These are phyloP conservation scores for Luperina nickerlii DNA, from an alignment of 2,888 invertebrate species.

Conservation along the genomic window DNA sequence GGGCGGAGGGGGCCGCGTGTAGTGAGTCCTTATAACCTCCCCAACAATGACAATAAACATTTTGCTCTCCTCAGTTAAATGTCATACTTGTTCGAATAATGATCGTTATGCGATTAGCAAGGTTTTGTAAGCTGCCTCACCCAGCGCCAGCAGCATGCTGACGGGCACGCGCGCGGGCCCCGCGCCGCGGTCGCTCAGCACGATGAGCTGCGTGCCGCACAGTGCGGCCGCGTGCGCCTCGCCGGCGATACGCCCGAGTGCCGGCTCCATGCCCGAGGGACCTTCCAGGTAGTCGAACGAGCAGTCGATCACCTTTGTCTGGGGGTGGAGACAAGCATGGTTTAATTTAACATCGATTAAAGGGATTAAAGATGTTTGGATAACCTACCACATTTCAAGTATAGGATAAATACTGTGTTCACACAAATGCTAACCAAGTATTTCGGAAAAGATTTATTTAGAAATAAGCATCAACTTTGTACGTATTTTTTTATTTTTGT, in stretches of 20 bases:
- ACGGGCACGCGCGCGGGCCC: slow-evolving; percentile 85
- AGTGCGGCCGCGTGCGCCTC: slow-evolving; percentile 95
- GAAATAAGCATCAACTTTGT: too few species aligned
- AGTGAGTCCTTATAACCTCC: too few species aligned
- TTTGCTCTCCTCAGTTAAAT: not conserved
- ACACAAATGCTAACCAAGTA: too few species aligned
- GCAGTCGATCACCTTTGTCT: slow-evolving; percentile 96
- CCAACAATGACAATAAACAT: not conserved
- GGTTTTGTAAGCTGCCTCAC: slow-evolving; percentile 42
- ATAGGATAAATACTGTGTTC: too few species aligned
- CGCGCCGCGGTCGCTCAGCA: slow-evolving; percentile 95
- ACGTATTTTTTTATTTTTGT: too few species aligned
- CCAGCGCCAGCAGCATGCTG: slow-evolving; percentile 78
- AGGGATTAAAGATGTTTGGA: too few species aligned
- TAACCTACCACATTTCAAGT: too few species aligned
- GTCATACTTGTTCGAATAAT: not conserved
- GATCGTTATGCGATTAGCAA: too few species aligned
- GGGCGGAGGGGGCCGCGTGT: too few species aligned
- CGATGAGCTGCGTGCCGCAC: slow-evolving; percentile 95
- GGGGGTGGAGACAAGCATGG: slow-evolving; percentile 19
- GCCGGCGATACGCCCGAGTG: slow-evolving; percentile 94
- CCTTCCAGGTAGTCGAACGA: slow-evolving; percentile 95
- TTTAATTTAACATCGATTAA: too few species aligned
- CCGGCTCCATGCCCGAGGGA: slow-evolving; percentile 93
- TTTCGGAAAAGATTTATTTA: too few species aligned